Conservation (phyloP, 2,797 vertebrate genomes). For the Furcifer pardalis region DNA sequence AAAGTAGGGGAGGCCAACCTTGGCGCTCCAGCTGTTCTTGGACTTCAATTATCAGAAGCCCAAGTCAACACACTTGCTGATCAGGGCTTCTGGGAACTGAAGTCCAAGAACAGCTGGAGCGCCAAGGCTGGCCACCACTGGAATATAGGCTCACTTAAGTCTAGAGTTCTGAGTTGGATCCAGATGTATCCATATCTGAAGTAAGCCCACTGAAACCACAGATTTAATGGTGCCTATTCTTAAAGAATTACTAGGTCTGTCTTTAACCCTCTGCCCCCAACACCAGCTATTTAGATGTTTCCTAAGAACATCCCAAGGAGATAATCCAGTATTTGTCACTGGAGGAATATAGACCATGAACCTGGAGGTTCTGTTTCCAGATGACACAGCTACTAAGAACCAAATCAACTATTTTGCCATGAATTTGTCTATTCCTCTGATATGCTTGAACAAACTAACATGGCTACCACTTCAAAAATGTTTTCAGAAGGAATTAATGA, state of each 20-base stretch:
- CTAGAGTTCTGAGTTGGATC: not conserved
- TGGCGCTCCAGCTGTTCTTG: too few relatives aligned
- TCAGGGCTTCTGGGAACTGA: too few relatives aligned
- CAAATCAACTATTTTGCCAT: not conserved
- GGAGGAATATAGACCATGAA: not conserved
- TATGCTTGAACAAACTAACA: too few relatives aligned
- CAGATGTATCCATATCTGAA: not conserved
- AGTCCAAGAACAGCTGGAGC: too few relatives aligned
- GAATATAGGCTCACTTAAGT: not conserved
- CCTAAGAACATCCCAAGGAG: not conserved
- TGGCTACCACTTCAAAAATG: not conserved
- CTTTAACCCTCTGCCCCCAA: not conserved
- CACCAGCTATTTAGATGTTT: not conserved
- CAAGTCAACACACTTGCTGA: too few relatives aligned
- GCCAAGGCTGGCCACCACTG: too few relatives aligned
- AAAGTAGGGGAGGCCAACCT: too few relatives aligned
- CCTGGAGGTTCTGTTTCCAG: not conserved
- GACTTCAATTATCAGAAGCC: too few relatives aligned
- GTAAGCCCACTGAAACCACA: not conserved
- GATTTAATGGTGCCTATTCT: not conserved
- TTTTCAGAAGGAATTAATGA: conserved; percentile 10
- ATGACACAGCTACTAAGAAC: not conserved
- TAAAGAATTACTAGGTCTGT: not conserved
- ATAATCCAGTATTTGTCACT: not conserved
- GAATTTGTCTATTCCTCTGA: not conserved